Conservation (phyloP, 2,888 invertebrate species). For the Silvanus unidentatus region DNA sequence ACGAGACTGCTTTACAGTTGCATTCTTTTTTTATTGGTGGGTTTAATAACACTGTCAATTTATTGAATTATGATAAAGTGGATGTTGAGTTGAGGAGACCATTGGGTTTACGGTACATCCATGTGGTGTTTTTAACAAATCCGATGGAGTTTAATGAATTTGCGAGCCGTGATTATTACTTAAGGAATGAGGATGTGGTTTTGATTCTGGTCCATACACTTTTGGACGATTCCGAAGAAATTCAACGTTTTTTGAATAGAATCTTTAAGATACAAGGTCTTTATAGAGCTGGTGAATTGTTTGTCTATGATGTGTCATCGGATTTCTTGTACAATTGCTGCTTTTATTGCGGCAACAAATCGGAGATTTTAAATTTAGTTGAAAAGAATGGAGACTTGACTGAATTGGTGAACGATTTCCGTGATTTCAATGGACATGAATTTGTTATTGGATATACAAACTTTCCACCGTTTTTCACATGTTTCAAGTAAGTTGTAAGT, state of each 20-base stretch:
- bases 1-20: not conserved
- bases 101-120: conserved; percentile 8
- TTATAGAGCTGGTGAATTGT: conserved; percentile 7
- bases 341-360: conserved; percentile 12
- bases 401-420: conserved; percentile 12
- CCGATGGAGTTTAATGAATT: conserved; percentile 8
- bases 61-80: not conserved
- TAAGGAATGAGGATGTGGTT: conserved; percentile 8
- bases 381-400: not conserved
- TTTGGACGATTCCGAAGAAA: too few species aligned
- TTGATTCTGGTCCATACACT: conserved; percentile 1
- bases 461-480: conserved; percentile 17
- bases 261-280: conserved; percentile 3
- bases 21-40: too few species aligned
- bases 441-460: conserved; percentile 15
- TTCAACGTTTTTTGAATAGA: too few species aligned
- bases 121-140: conserved; percentile 12
- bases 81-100: conserved; percentile 4
- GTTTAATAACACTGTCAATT: too few species aligned
- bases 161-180: conserved; percentile 7
- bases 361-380: conserved; percentile 7
- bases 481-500: conserved; percentile 1
- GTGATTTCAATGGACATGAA: conserved; percentile 14
- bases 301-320: conserved; percentile 4
- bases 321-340: conserved; percentile 10